Evolutionary conservation across 1,140 invertebrate genomes (phyloP).

Genomic region (Aphaenogaster rudis): DNA sequence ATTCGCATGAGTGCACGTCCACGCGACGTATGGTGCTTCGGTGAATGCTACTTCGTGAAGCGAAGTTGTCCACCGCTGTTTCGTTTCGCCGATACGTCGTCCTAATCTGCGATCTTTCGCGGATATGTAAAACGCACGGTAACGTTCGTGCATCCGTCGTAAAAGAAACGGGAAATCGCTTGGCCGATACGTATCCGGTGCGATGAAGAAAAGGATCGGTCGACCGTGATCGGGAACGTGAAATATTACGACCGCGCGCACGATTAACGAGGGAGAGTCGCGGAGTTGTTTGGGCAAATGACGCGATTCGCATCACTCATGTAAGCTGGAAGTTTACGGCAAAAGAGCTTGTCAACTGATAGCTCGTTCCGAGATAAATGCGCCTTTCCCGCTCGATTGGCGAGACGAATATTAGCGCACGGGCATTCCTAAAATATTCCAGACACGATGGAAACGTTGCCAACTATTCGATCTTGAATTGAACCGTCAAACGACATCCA

Average conservation of each 20-base stretch:
- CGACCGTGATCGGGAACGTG: neutral
- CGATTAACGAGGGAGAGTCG: neutral
- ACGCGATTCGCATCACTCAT: neutral
- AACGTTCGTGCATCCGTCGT: neutral
- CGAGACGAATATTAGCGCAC: neutral
- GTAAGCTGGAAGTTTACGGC: neutral
- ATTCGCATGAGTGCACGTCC: slow-evolving; percentile 66
- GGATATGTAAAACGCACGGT: slow-evolving; percentile 30
- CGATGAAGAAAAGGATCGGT: neutral
- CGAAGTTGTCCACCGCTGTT: neutral
- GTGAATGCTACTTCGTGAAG: neutral
- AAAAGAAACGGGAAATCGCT: slow-evolving; percentile 35
- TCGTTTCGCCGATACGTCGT: neutral
- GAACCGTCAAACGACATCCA: neutral
- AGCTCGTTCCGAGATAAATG: neutral
- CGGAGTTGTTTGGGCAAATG: neutral
- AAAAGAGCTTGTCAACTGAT: neutral
- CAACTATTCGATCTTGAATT: neutral
- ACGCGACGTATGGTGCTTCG: slow-evolving; percentile 31
- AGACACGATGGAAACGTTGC: neutral
- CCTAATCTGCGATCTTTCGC: slow-evolving; percentile 54
- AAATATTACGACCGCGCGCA: neutral
- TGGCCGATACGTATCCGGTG: neutral
- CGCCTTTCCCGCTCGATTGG: neutral
- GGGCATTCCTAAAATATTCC: neutral